These are phyloP conservation scores for Acyrthosiphon pisum DNA, from an alignment of 1,140 invertebrate species.

Conservation along the genomic window DNA sequence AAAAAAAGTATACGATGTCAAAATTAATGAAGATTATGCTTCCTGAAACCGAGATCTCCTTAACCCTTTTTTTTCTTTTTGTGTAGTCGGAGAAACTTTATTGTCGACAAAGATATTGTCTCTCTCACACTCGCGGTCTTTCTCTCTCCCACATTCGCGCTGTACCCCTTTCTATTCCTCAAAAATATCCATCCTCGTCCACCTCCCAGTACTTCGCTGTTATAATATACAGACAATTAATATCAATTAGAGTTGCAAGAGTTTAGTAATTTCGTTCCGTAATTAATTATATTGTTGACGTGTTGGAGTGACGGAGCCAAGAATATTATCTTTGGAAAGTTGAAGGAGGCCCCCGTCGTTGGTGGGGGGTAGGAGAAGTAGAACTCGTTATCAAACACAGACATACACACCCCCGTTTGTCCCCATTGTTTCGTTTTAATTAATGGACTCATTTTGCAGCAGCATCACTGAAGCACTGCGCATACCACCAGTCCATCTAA, in stretches of 20 bases:
- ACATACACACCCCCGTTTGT: slow-evolving; percentile 57
- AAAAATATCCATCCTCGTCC: slow-evolving; percentile 32
- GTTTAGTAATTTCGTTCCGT: slow-evolving; percentile 57
- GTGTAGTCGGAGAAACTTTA: slow-evolving; percentile 28
- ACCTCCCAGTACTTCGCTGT: neutral
- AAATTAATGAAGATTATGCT: slow-evolving; percentile 55
- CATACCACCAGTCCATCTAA: neutral
- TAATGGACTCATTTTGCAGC: slow-evolving; percentile 55
- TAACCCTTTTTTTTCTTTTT: slow-evolving; percentile 41
- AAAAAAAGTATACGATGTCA: slow-evolving; percentile 35
- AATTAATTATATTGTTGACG: slow-evolving; percentile 57
- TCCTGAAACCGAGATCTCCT: slow-evolving; percentile 54
- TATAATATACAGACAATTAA: slow-evolving; percentile 56
- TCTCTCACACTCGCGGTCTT: neutral
- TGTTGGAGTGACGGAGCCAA: slow-evolving; percentile 56
- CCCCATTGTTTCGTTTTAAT: slow-evolving; percentile 56
- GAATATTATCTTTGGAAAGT: slow-evolving; percentile 58
- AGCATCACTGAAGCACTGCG: neutral
- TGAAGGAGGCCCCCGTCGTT: slow-evolving; percentile 38
- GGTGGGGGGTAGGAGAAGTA: neutral
- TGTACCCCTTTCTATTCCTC: neutral
- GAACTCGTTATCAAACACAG: slow-evolving; percentile 57
- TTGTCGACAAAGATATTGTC: slow-evolving; percentile 14
- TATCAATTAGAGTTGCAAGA: slow-evolving; percentile 57
- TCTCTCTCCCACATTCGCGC: neutral